Evolutionary conservation across 2,797 vertebrate species (phyloP).

Genomic region (Pangasius sanitwongsei): DNA sequence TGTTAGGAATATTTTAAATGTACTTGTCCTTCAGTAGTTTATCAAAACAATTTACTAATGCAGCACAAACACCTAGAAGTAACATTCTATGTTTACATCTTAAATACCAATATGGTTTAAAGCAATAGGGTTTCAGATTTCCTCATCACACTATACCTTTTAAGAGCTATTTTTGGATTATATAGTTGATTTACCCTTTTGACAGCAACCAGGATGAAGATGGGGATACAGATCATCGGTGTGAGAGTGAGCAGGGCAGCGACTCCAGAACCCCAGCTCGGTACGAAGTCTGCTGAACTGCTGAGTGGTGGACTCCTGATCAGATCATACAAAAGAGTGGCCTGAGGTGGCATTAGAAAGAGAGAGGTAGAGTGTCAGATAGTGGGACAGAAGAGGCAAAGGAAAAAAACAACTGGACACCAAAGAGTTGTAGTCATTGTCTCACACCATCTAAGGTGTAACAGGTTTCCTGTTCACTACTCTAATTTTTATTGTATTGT

Average conservation of each 20-base stretch:
- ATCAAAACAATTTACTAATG: neutral
- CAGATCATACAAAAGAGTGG: conserved; percentile 61
- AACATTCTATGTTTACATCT: neutral
- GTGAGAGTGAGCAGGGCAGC: conserved; percentile 58
- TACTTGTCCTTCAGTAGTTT: neutral
- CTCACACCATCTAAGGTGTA: neutral
- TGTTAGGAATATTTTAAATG: neutral
- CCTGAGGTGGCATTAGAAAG: conserved; percentile 49
- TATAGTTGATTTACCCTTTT: conserved; percentile 60
- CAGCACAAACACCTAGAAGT: neutral
- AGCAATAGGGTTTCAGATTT: neutral
- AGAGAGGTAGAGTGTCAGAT: neutral
- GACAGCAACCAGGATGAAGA: conserved; percentile 62
- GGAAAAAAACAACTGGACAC: neutral
- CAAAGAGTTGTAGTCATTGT: neutral
- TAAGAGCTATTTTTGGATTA: neutral
- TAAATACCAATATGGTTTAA: neutral
- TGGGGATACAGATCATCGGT: conserved; percentile 73
- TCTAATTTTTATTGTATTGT: neutral
- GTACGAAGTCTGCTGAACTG: rapidly evolving
- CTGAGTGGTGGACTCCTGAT: rapidly evolving
- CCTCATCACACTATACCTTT: too few relatives aligned
- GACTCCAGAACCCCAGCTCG: conserved; percentile 7
- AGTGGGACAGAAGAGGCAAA: neutral
- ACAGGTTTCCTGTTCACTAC: neutral